phyloP scores from a whole-genome alignment of 2,888 invertebrate species.

The Carcina quercana region DNA sequence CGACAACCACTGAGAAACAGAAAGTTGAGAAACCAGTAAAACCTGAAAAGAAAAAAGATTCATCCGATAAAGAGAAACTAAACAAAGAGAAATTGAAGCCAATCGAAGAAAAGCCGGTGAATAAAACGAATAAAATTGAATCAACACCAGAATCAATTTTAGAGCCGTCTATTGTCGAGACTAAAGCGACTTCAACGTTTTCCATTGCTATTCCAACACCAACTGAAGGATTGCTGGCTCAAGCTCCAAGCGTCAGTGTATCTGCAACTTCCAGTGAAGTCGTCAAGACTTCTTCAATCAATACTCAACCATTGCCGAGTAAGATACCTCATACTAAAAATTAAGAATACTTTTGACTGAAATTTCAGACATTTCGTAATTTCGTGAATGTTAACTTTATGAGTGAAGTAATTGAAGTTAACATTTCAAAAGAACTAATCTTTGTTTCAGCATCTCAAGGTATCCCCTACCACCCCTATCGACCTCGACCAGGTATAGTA shows the following conservation, averaged over 20 bases:
- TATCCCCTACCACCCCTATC: constrained; percentile 77
- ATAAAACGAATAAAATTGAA: constrained; percentile 32
- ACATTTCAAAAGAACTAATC: too few species aligned
- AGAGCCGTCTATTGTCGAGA: constrained; percentile 44
- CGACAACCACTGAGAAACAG: constrained; percentile 19
- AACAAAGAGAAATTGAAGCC: constrained; percentile 31
- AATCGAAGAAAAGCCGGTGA: constrained; percentile 14
- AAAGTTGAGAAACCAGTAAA: constrained; percentile 30
- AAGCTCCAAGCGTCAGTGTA: constrained; percentile 28
- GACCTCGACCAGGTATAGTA: constrained; percentile 89
- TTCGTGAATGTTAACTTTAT: too few species aligned
- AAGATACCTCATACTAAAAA: too few species aligned
- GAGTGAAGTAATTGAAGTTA: too few species aligned
- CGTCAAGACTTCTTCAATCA: constrained; percentile 48
- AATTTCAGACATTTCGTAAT: too few species aligned
- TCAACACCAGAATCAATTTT: constrained; percentile 39
- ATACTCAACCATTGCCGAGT: constrained; percentile 49
- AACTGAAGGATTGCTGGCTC: constrained; percentile 41
- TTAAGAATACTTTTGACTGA: neutral
- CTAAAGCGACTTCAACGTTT: constrained; percentile 19
- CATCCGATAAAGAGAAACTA: constrained; percentile 41
- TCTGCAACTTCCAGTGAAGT: constrained; percentile 19
- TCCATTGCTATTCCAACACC: constrained; percentile 46
- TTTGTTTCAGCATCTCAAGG: constrained; percentile 47
- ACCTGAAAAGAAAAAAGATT: constrained; percentile 53